Conservation (phyloP, 2,113 vertebrate genomes). For the Notarius lentiginosus region DNA sequence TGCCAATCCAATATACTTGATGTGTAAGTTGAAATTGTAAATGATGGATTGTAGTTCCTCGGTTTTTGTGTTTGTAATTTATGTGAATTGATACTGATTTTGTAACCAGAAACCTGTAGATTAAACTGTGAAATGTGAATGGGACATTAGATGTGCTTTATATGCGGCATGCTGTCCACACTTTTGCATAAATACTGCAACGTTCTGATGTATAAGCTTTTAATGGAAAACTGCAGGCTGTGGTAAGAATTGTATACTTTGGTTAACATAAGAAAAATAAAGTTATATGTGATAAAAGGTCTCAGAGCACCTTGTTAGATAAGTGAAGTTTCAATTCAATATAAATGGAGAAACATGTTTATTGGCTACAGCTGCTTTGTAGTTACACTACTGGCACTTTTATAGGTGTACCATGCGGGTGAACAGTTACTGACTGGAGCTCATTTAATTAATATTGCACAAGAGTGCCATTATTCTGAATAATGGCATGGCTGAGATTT, state of each 20-base stretch:
- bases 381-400: neutral
- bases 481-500: too few relatives aligned
- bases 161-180: conserved; percentile 37
- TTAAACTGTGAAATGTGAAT: conserved; percentile 35
- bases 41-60: conserved; percentile 47
- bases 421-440: neutral
- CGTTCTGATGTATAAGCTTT: conserved; percentile 7
- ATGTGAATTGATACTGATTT: conserved; percentile 30
- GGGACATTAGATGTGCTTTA: conserved; percentile 18
- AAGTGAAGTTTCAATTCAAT: neutral
- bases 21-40: conserved; percentile 39
- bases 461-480: too few relatives aligned
- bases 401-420: neutral
- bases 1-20: conserved; percentile 69
- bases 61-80: conserved; percentile 38
- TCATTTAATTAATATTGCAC: too few relatives aligned
- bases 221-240: conserved; percentile 30
- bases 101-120: conserved; percentile 22
- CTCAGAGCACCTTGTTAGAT: neutral
- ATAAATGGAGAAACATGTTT: neutral
- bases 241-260: conserved; percentile 25
- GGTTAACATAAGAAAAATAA: conserved; percentile 7
- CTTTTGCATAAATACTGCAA: conserved; percentile 9
- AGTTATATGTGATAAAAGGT: conserved; percentile 7
- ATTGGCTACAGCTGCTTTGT: neutral